Percentiles rank a stretch among this genome's conserved stretches.
phyloP scores from a whole-genome alignment of 1,140 invertebrate genomes.

The Andrena cerasifolii region DNA sequence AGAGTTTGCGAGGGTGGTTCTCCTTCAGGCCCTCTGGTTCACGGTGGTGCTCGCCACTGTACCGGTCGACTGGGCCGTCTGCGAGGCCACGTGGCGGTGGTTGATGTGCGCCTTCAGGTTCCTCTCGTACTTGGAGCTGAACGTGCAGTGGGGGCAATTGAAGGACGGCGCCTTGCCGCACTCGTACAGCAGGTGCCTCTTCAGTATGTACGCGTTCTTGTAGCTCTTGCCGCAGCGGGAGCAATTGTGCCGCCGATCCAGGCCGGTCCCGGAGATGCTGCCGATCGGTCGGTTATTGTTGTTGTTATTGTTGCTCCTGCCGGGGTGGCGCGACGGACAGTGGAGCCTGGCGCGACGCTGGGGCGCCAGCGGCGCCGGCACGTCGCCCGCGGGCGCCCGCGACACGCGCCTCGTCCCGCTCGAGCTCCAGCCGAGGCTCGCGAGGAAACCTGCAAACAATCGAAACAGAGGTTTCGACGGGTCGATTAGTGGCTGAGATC shows the following conservation, averaged over 20 bases:
- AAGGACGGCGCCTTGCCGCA: slow-evolving; percentile 83
- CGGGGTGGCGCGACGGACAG: slow-evolving; percentile 71
- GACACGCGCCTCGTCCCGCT: slow-evolving; percentile 51
- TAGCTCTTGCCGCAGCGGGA: slow-evolving; percentile 81
- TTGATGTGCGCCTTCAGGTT: slow-evolving; percentile 82
- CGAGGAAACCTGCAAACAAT: slow-evolving; percentile 78
- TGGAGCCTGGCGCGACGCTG: slow-evolving; percentile 77
- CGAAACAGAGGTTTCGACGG: slow-evolving; percentile 53
- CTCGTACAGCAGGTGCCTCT: slow-evolving; percentile 82
- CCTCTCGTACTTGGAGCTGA: slow-evolving; percentile 81
- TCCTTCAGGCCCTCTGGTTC: slow-evolving; percentile 63
- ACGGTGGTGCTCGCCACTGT: slow-evolving; percentile 35
- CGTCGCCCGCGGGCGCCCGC: slow-evolving; percentile 46
- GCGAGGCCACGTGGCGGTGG: slow-evolving; percentile 77
- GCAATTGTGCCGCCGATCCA: slow-evolving; percentile 80
- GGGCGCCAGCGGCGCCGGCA: slow-evolving; percentile 75
- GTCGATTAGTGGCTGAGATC: slow-evolving; percentile 47
- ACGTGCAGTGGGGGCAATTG: slow-evolving; percentile 82
- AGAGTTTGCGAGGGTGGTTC: background rate
- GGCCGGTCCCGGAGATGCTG: slow-evolving; percentile 52
- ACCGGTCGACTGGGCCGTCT: slow-evolving; percentile 39
- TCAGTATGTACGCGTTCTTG: slow-evolving; percentile 81
- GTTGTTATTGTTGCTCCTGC: slow-evolving; percentile 57
- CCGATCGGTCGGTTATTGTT: slow-evolving; percentile 74
- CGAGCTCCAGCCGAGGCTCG: slow-evolving; percentile 75